These are phyloP conservation scores for Calidris pygmaea DNA, from an alignment of 2,113 vertebrate species.

Conservation along the genomic window DNA sequence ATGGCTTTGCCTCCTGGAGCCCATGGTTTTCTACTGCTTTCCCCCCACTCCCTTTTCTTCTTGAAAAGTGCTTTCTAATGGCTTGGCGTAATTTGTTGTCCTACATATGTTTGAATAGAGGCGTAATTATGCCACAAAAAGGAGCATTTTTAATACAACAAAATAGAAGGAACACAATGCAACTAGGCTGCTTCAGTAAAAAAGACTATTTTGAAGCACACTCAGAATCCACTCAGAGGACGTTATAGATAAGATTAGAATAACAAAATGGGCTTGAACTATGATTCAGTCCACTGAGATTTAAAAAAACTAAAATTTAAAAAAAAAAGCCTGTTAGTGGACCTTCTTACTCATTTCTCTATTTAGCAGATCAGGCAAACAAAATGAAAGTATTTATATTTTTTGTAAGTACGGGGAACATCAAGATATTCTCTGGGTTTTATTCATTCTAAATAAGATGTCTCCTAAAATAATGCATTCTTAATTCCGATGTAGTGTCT, in stretches of 20 bases:
- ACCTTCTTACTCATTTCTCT: not conserved
- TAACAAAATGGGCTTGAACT: not conserved
- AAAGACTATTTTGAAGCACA: not conserved
- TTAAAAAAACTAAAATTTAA: not conserved
- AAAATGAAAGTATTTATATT: not conserved
- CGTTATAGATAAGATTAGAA: not conserved
- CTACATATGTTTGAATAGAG: not conserved
- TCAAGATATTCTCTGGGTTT: not conserved
- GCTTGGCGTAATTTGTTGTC: slow-evolving; percentile 6
- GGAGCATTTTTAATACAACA: not conserved
- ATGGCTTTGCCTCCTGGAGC: not conserved
- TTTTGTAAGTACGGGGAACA: not conserved
- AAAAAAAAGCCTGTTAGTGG: not conserved
- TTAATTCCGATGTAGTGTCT: not conserved
- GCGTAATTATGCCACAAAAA: not conserved
- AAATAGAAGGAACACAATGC: not conserved
- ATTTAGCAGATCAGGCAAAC: not conserved
- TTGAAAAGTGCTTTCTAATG: not conserved
- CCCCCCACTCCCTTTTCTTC: not conserved
- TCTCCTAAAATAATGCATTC: not conserved
- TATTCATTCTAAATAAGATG: not conserved
- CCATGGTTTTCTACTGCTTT: not conserved
- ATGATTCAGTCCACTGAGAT: not conserved
- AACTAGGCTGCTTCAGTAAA: not conserved
- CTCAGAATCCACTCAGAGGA: not conserved